phyloP scores from a whole-genome alignment of 2,113 vertebrate species.

The Empidonax traillii region DNA sequence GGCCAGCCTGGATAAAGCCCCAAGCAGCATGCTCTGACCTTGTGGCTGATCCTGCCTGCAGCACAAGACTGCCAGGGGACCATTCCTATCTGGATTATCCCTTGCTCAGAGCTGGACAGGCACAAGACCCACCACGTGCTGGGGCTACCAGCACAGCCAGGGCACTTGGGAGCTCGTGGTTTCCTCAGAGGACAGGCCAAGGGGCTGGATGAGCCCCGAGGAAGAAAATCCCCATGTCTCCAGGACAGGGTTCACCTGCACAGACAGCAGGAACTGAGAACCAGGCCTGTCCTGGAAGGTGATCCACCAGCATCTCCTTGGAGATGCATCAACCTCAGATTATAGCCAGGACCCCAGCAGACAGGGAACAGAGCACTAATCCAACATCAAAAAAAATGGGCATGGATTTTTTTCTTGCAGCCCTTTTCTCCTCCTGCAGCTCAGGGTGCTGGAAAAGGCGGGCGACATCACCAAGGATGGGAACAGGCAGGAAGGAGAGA shows the following conservation, averaged over 20 bases:
- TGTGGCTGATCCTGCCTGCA: background rate
- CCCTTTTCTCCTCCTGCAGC: background rate
- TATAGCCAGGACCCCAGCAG: background rate
- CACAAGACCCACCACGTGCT: background rate
- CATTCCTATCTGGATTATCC: background rate
- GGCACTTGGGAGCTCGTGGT: background rate
- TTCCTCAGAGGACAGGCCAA: background rate
- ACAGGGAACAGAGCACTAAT: background rate
- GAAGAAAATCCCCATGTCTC: background rate
- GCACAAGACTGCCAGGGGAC: background rate
- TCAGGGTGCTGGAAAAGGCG: conserved; percentile 13
- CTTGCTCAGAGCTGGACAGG: background rate
- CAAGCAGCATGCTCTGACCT: background rate
- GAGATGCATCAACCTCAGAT: background rate
- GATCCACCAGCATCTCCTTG: background rate
- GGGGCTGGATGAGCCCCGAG: background rate
- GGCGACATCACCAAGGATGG: background rate
- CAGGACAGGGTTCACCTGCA: background rate
- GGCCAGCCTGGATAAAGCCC: background rate
- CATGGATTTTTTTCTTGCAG: background rate
- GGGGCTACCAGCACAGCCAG: background rate
- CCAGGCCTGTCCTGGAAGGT: background rate
- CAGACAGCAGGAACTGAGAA: background rate
- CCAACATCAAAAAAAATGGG: too few species aligned
- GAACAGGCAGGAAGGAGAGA: conserved; percentile 50